A percentile compares a stretch with the other conserved stretches of the same genome.
Conservation (phyloP, 2,113 vertebrate species). For the Apistogramma diplotaenia region DNA sequence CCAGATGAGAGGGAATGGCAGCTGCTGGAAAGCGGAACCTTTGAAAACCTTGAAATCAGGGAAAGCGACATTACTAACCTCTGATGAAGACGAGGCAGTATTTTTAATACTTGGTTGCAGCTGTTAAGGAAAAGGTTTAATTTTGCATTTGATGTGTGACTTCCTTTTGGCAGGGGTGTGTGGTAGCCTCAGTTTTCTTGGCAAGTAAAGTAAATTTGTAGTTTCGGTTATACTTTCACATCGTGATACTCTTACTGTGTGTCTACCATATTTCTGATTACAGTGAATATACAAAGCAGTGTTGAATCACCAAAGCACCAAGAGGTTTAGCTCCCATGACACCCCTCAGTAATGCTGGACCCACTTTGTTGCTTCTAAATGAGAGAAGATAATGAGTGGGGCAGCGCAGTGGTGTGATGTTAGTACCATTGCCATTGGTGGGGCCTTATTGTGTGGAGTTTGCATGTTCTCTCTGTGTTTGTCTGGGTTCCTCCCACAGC, state of each 20-base stretch:
- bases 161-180: conserved; percentile 17
- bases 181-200: neutral
- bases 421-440: neutral
- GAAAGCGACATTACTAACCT: neutral
- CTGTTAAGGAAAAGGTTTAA: conserved; percentile 10
- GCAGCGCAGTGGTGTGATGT: neutral
- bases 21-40: conserved; percentile 26
- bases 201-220: neutral
- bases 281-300: neutral
- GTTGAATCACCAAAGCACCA: neutral
- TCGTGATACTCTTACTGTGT: neutral
- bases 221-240: neutral
- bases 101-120: neutral
- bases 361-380: neutral
- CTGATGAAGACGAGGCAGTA: neutral
- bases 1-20: neutral
- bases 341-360: neutral
- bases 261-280: neutral
- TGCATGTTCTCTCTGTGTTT: neutral
- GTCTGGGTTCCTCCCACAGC: neutral
- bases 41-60: neutral
- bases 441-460: neutral
- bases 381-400: conserved; percentile 3
- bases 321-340: neutral
- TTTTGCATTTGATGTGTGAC: conserved; percentile 30